Conservation (phyloP, 2,797 vertebrate genomes). For the Scolopax rusticola region DNA sequence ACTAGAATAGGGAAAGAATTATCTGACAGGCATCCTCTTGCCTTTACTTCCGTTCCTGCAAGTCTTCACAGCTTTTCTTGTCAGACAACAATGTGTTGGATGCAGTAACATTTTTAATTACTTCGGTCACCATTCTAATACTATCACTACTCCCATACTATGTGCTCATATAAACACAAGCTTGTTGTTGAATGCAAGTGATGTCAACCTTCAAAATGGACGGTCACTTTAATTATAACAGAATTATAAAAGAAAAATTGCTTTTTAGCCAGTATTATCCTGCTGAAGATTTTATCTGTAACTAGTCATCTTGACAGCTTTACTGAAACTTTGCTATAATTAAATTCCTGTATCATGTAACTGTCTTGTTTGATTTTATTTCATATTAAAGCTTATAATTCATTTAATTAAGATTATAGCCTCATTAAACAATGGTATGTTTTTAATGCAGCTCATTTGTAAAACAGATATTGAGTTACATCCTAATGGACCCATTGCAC, state of each 20-base stretch:
- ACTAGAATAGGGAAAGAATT: not conserved
- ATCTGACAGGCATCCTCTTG: not conserved
- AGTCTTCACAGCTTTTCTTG: not conserved
- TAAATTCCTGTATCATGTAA: constrained; percentile 34
- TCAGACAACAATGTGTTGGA: not conserved
- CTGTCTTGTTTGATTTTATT: constrained; percentile 63
- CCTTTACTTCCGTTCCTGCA: not conserved
- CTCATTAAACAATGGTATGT: constrained; percentile 35
- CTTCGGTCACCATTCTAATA: not conserved
- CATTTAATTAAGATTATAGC: constrained; percentile 60
- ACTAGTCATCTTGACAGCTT: constrained; percentile 32
- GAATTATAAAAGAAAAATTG: constrained; percentile 37
- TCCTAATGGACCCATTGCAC: not conserved
- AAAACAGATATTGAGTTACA: constrained; percentile 38
- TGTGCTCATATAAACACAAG: not conserved
- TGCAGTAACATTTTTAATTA: not conserved
- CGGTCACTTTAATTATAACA: constrained; percentile 45
- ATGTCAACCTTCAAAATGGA: not conserved
- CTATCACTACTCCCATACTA: not conserved
- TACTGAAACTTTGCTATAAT: constrained; percentile 44
- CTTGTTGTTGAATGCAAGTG: constrained; percentile 7
- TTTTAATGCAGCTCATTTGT: constrained; percentile 46
- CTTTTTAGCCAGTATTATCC: constrained; percentile 25
- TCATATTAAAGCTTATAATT: constrained; percentile 48
- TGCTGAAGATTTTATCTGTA: constrained; percentile 38